Evolutionary conservation across 2,797 vertebrate genomes (phyloP), one percentile per base, ranked within the genome.

Genomic region (Coracias cyanogaster): DNA sequence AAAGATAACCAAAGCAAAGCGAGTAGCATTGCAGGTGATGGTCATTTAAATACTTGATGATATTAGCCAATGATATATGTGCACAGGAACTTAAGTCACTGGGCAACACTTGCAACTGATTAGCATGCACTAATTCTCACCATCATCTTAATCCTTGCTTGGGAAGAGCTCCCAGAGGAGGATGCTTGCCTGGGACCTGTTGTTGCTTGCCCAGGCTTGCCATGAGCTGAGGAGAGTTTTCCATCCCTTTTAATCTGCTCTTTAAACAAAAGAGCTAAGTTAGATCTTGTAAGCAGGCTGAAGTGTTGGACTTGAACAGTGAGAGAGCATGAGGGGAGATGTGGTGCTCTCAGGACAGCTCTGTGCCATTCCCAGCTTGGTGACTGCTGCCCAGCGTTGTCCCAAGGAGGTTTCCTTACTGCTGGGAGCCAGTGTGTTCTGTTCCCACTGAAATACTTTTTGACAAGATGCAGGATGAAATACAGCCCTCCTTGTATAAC

Each of bases 311-410:
- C 18, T 65, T 33, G 25, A 20, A 31, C 35, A 39, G 5, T 31
- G 15, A 24, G 28, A 26, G 28, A 31, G 28, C 1, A 10, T 15
- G 33, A 61, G 25, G 15, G 17, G 10, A 18, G 21, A 5, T 3
- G 15, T 82, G 78, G 48, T 74, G 69, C 18, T 20, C 18, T 24
- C 13, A 1, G 77, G 33, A 41, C 24, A 71, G 69, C 55, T 73
- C 73, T 0, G 7, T 62, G 65, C 28, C 0, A 0, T 43, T 64
- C 31, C n/a, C 51, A 57, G 28, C 37, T 45, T 0, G 1, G 28
- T 1, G 3, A 9, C 48, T 51, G 62, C 62, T 86, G 82, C 45
- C n/a, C 69, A 24, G 54, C 28, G 1, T 33, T 28, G 21, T 77
- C 39, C 51, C 1, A 1, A 61, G 62, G 41, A 62, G 22, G 6